phyloP scores from a whole-genome alignment of 2,113 vertebrate species.

The Petromus typicus region DNA sequence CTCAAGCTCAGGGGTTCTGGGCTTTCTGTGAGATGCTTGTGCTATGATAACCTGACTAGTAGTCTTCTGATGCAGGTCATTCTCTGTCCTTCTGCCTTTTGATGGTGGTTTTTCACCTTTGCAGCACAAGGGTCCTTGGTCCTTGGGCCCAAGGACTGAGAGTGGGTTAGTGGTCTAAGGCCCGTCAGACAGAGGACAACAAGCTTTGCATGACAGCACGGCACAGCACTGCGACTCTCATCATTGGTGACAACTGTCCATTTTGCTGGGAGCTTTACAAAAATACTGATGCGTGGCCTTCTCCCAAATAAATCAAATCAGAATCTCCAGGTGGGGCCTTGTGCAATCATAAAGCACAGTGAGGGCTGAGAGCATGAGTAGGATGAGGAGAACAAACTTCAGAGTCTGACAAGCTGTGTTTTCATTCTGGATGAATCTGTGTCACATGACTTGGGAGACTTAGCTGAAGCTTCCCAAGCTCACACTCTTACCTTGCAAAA shows the following conservation, averaged over 20 bases:
- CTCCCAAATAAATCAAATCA: constrained; percentile 20
- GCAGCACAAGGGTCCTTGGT: not conserved
- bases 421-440: not conserved
- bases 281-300: not conserved
- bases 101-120: not conserved
- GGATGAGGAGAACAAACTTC: not conserved
- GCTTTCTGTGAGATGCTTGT: not conserved
- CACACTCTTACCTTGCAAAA: not conserved
- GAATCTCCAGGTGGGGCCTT: not conserved
- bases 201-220: not conserved
- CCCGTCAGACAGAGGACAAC: not conserved
- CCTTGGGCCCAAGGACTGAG: not conserved
- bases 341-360: not conserved
- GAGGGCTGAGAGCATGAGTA: not conserved
- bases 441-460: not conserved
- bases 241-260: not conserved
- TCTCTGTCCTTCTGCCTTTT: not conserved
- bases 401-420: not conserved
- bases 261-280: not conserved
- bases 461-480: not conserved
- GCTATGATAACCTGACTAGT: not conserved
- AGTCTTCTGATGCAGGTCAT: too few relatives aligned
- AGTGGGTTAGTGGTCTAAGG: not conserved
- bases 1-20: not conserved
- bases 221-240: not conserved